phyloP scores from a whole-genome alignment of 2,797 vertebrate genomes.

The Sebastes flavidus region DNA sequence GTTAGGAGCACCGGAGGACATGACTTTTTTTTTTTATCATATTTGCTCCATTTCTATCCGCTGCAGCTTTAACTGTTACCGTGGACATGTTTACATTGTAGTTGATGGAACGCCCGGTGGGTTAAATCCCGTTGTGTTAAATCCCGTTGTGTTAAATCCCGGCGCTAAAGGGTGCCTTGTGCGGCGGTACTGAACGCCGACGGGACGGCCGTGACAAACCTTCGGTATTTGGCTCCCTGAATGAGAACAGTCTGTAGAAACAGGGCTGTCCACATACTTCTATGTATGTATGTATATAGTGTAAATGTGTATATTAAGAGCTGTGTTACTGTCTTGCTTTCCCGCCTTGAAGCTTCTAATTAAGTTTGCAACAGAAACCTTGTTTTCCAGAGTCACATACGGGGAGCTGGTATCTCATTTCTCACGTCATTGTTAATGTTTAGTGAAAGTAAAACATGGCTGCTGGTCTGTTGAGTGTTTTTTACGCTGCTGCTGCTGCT shows the following conservation, averaged over 20 bases:
- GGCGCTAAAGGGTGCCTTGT: too few species aligned
- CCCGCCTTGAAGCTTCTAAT: neutral
- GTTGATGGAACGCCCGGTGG: too few species aligned
- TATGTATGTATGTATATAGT: neutral
- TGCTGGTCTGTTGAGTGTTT: neutral
- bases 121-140: too few species aligned
- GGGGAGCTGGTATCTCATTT: neutral
- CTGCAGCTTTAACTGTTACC: too few species aligned
- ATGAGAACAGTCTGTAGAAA: neutral
- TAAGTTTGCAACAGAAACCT: neutral
- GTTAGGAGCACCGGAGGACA: too few species aligned
- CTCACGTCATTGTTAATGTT: slow-evolving; percentile 11
- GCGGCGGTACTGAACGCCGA: too few species aligned
- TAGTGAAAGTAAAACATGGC: neutral
- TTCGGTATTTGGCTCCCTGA: too few species aligned
- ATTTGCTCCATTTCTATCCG: too few species aligned
- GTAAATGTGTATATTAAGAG: neutral
- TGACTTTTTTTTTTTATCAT: too few species aligned
- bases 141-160: too few species aligned
- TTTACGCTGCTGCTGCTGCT: slow-evolving; percentile 3
- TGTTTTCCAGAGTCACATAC: neutral
- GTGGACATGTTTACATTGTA: too few species aligned
- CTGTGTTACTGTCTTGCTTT: neutral
- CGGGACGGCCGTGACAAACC: too few species aligned
- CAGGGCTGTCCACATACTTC: neutral